Percentiles rank a stretch among this genome's conserved stretches.
phyloP scores from a whole-genome alignment of 2,113 vertebrate species.

The Gallinago paraguaiae region DNA sequence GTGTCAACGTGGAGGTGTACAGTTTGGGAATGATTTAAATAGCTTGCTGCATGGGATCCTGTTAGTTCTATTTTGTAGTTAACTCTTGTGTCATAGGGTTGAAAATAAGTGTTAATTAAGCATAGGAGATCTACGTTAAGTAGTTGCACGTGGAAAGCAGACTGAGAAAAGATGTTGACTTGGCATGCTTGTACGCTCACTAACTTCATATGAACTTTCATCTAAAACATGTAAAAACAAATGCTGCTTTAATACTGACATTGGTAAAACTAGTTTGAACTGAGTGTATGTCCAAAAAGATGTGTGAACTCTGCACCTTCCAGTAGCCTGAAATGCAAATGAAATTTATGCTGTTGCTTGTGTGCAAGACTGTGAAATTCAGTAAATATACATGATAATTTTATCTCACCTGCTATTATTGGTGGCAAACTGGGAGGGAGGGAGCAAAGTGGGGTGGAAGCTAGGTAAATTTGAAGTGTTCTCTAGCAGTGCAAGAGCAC shows the following conservation, averaged over 20 bases:
- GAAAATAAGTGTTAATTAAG: neutral
- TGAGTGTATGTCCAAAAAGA: neutral
- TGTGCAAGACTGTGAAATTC: neutral
- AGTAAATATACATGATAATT: neutral
- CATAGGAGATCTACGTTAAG: fast-evolving
- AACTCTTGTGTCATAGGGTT: neutral
- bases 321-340: neutral
- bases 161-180: neutral
- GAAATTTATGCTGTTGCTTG: neutral
- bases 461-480: neutral
- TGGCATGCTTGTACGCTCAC: neutral
- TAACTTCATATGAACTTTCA: neutral
- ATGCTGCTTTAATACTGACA: neutral
- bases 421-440: neutral
- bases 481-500: neutral
- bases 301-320: neutral
- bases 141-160: neutral
- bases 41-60: neutral
- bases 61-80: neutral
- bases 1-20: fast-evolving
- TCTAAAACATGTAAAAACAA: neutral
- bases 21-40: neutral
- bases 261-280: neutral
- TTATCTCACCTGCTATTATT: neutral
- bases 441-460: neutral